Evolutionary conservation across 2,113 vertebrate genomes (phyloP), one percentile per base, ranked within the genome.

Genomic region (Platichthys stellatus): DNA sequence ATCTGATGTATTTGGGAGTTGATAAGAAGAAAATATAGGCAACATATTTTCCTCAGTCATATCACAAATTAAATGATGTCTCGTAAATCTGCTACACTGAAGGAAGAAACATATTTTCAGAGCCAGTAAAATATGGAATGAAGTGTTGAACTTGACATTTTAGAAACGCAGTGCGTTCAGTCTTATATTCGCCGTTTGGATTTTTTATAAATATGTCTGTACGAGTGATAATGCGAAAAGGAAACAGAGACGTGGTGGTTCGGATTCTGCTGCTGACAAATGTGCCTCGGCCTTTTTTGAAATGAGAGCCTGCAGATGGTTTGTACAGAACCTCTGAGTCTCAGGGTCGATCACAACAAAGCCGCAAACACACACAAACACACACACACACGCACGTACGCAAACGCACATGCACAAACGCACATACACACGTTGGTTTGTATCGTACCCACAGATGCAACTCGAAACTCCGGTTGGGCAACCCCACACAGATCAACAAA

Each of bases 401-500:
- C 67, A 58, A 65, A 23, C 68, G 9, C 71, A 74, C 80, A 17
- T 63, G 24, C 69, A 67, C 76, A 78, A 67, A 60, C 64, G 43
- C 53, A 69, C 67, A 72, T 59, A 72, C 81, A 76, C 69, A 43
- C 53, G 53, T 81, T 76, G 69, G 10, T 13, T 17, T 51, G 47
- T 51, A 51, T 80, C 73, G 69, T 87, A 81, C 82, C 82, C 83
- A 78, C 85, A 87, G 72, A 84, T 84, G 87, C 83, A 92, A 91
- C 84, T 85, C 78, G 90, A 93, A 92, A 90, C 90, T 91, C 90
- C 78, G 84, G 85, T 90, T 85, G 88, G 88, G 87, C 81, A 88
- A 90, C 79, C 86, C 88, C 87, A 89, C 88, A 90, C 82, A 90
- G 80, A 88, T 90, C 90, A 90, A 92, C 91, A 90, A 88, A 91